phyloP scores from a whole-genome alignment of 2,888 invertebrate species.

The Lissonota sp. region DNA sequence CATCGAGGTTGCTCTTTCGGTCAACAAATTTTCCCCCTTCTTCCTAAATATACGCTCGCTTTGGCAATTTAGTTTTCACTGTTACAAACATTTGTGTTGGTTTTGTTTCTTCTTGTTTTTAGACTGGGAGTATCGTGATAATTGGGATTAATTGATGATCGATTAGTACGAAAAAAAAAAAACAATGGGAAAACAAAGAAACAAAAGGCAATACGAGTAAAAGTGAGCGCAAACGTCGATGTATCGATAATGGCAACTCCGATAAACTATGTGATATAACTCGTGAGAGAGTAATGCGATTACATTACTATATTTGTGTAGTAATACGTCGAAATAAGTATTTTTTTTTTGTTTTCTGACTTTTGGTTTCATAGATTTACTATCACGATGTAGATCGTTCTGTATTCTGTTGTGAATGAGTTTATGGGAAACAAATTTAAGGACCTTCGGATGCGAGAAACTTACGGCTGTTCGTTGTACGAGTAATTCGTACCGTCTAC shows the following conservation, averaged over 20 bases:
- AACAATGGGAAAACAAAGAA: conserved; percentile 6
- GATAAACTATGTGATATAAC: conserved; percentile 42
- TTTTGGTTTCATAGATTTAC: conserved; percentile 19
- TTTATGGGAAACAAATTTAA: conserved; percentile 41
- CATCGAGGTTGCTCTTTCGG: background rate
- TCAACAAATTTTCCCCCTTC: conserved; percentile 1
- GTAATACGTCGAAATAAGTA: conserved; percentile 25
- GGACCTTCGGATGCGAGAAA: conserved; percentile 11
- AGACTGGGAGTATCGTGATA: conserved; percentile 10
- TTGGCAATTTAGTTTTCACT: conserved; percentile 2
- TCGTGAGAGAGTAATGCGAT: conserved; percentile 14
- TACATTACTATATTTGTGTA: background rate
- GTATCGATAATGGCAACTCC: conserved; percentile 10
- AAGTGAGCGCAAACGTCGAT: conserved; percentile 12
- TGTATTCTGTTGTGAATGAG: conserved; percentile 35
- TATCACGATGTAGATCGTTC: conserved; percentile 36
- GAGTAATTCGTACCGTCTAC: conserved; percentile 18
- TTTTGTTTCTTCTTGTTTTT: conserved; percentile 44
- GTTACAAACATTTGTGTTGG: conserved; percentile 10
- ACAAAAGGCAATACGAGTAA: background rate
- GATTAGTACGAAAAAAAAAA: conserved; percentile 1
- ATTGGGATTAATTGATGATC: conserved; percentile 7
- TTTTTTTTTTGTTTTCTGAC: background rate
- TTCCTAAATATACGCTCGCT: conserved; percentile 8
- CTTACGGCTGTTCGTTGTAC: conserved; percentile 13